Percentiles rank a stretch among this genome's conserved stretches.
Evolutionary conservation across 2,888 invertebrate genomes (phyloP).

Genomic region (Nezara viridula): DNA sequence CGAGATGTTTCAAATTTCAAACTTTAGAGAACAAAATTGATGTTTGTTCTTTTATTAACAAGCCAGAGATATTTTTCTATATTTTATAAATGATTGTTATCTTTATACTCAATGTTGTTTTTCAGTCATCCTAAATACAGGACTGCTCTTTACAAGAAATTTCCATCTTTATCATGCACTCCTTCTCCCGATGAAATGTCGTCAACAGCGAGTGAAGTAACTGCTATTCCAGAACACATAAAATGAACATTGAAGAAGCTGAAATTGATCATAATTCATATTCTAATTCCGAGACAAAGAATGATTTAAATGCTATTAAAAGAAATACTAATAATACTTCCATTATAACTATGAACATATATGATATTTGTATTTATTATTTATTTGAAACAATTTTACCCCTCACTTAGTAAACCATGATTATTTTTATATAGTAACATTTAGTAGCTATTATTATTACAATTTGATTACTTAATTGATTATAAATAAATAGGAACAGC

Average conservation of each 20-base stretch:
- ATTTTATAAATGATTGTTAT: neutral
- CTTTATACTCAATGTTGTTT: conserved; percentile 54
- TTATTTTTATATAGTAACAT: neutral
- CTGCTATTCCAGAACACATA: conserved; percentile 76
- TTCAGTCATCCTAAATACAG: conserved; percentile 85
- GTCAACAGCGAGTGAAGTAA: conserved; percentile 79
- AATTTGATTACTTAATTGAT: neutral
- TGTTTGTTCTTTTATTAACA: neutral
- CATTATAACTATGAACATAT: neutral
- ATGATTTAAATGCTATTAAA: neutral
- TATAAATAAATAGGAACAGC: too few species aligned
- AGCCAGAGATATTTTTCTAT: neutral
- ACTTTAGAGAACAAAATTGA: too few species aligned
- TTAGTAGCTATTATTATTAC: neutral
- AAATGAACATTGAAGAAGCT: neutral
- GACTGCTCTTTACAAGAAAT: conserved; percentile 80
- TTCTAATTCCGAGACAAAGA: neutral
- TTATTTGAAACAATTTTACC: neutral
- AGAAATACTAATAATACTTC: neutral
- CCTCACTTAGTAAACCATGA: neutral
- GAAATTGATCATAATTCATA: neutral
- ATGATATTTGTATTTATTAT: neutral
- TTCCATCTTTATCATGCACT: conserved; percentile 82
- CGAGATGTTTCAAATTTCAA: too few species aligned
- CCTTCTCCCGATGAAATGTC: conserved; percentile 73